Conservation (phyloP, 2,888 invertebrate genomes). For the Hirtodrosophila confusa region DNA sequence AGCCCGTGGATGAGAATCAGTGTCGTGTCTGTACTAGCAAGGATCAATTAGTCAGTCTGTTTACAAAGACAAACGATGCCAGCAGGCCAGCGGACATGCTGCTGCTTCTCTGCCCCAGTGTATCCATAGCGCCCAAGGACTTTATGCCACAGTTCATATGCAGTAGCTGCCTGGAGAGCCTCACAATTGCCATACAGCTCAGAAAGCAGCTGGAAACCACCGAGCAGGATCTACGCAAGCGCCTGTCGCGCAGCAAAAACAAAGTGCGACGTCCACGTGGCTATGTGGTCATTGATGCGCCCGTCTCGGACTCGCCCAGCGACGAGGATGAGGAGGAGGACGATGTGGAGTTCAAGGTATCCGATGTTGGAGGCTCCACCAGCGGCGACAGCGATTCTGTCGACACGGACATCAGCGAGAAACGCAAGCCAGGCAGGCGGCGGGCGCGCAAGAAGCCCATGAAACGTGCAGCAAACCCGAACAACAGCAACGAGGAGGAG, state of each 20-base stretch:
- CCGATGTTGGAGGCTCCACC: conserved; percentile 78
- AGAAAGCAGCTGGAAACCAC: conserved; percentile 83
- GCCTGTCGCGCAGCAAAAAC: conserved; percentile 83
- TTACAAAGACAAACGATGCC: conserved; percentile 72
- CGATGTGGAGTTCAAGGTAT: conserved; percentile 83
- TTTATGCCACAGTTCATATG: conserved; percentile 84
- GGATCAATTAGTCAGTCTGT: conserved; percentile 80
- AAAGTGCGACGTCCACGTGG: conserved; percentile 81
- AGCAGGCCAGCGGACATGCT: conserved; percentile 83
- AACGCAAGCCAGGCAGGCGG: conserved; percentile 63
- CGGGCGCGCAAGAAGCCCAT: conserved; percentile 57
- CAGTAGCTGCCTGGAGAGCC: conserved; percentile 80
- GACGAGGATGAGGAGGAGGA: conserved; percentile 80
- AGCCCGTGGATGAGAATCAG: conserved; percentile 80
- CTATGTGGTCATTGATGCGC: conserved; percentile 83
- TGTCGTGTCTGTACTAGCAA: conserved; percentile 83
- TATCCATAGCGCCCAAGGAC: conserved; percentile 83
- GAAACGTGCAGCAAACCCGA: conserved; percentile 39
- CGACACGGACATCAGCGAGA: conserved; percentile 78
- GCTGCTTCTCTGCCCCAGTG: conserved; percentile 83
- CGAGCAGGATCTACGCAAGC: conserved; percentile 82
- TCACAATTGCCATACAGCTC: conserved; percentile 83
- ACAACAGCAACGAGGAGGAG: conserved; percentile 54
- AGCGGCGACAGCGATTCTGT: conserved; percentile 79
- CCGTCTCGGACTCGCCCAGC: conserved; percentile 79